These are phyloP conservation scores for Apostichopus parvimensis DNA, from an alignment of 35 echinoderm and acorn worm species.

Conservation along the genomic window DNA sequence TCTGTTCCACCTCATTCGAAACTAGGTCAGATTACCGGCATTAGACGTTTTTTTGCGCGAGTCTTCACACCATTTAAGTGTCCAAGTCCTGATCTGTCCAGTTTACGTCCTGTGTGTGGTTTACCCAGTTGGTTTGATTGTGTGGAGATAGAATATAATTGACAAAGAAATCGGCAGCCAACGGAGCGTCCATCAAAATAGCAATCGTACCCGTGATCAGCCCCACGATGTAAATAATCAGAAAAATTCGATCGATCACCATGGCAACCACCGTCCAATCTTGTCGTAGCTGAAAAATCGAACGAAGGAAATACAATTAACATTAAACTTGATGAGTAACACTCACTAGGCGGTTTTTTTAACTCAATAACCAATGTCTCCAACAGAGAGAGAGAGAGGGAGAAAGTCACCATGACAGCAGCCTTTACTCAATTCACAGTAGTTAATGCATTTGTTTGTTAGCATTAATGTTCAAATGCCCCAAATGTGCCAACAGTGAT, in stretches of 20 bases:
- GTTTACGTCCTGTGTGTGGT: neutral
- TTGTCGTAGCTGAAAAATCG: constrained; percentile 56
- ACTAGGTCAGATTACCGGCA: too few species aligned
- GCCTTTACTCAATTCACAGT: too few species aligned
- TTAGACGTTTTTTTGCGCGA: too few species aligned
- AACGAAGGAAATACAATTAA: constrained; percentile 3
- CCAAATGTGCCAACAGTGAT: too few species aligned
- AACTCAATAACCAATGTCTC: neutral
- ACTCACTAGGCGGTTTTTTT: neutral
- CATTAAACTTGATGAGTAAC: neutral
- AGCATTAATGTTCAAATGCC: too few species aligned
- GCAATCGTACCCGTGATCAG: constrained; percentile 74
- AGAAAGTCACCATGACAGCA: too few species aligned
- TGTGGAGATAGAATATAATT: constrained; percentile 34
- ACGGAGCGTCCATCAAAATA: constrained; percentile 86
- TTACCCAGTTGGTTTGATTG: constrained; percentile 33
- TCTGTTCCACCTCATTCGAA: too few species aligned
- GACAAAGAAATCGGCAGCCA: constrained; percentile 90
- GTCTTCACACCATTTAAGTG: too few species aligned
- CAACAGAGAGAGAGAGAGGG: too few species aligned
- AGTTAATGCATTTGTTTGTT: too few species aligned
- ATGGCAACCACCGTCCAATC: constrained; percentile 97
- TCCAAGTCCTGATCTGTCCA: too few species aligned
- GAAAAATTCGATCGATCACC: constrained; percentile 93
- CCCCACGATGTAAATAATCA: constrained; percentile 82